These are phyloP conservation scores for Pterocles orientalis DNA, from an alignment of 2,113 vertebrate species.

Conservation along the genomic window DNA sequence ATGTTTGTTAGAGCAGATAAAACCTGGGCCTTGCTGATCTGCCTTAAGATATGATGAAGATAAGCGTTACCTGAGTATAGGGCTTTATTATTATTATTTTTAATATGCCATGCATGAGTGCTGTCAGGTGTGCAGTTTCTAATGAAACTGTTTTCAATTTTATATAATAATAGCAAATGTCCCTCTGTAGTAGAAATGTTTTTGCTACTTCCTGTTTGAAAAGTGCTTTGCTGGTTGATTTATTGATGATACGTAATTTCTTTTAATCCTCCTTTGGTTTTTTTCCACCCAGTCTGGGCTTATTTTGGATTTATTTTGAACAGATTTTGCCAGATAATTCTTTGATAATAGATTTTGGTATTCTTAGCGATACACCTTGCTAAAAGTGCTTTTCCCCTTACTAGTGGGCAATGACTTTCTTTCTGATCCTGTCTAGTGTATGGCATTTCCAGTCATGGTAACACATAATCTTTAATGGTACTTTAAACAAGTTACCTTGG, in stretches of 20 bases:
- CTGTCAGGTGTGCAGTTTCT: not conserved
- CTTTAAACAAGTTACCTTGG: not conserved
- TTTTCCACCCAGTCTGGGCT: fast-evolving
- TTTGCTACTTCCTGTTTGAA: not conserved
- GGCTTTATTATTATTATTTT: not conserved
- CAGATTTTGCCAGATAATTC: not conserved
- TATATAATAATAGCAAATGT: not conserved
- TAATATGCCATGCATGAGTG: not conserved
- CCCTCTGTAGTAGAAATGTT: not conserved
- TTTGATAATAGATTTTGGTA: not conserved
- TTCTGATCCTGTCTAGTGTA: not conserved
- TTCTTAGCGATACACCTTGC: not conserved
- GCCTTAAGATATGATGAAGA: not conserved
- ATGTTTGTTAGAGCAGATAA: not conserved
- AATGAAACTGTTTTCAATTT: not conserved
- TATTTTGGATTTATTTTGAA: not conserved
- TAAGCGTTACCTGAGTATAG: not conserved
- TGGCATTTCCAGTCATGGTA: not conserved
- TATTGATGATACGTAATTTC: not conserved
- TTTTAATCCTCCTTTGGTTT: not conserved
- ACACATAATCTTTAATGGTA: not conserved
- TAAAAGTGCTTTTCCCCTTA: not conserved
- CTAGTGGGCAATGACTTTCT: not conserved
- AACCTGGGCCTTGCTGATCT: not conserved
- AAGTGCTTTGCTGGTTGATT: not conserved